Evolutionary conservation across 2,797 vertebrate species (phyloP), one percentile per base, ranked within the genome.

Genomic region (Enteromius anoplus): DNA sequence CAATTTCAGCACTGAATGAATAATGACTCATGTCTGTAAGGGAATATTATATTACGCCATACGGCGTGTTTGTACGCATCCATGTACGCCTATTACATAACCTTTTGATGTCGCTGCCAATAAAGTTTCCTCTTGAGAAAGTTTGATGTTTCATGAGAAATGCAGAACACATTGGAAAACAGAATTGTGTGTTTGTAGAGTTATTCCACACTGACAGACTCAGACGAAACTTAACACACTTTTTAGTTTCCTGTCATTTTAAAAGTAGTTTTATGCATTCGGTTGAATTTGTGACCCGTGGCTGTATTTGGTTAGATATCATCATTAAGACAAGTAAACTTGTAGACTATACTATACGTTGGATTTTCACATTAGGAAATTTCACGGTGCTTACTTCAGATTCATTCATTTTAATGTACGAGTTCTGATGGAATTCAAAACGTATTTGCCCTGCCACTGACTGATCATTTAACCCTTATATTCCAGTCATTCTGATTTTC

Each of bases 51-150:
- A 23, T 21, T 45, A 62, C 49, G 3, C 5, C 17, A 12, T 0
- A 60, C 37, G 47, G 7, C 58, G 5, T 82, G 34, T 76, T 55
- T 76, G 49, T 21, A 29, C 51, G 10, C 64, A 58, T 23, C 55
- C 12, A 62, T 62, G 58, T 45, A 37, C 15, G 2, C 37, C 62
- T 4, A 21, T 45, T 73, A 17, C 14, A 2, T 40, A 81, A 68
- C 14, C 12, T 8, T 71, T 26, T 86, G 79, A 86, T 23, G n/a
- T 71, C 47, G 71, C 12, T 87, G 81, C 73, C 68, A 72, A 70
- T 32, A 79, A 55, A 23, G 40, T 75, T 78, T 58, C 42, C 21
- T 82, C 37, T 70, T 80, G 29, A 42, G 29, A 75, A 82, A 82
- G 19, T 65, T 8, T 19, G 53, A 29, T 2, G 32, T 69, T 72